phyloP scores from a whole-genome alignment of 2,113 vertebrate species.

The Barbus barbus region DNA sequence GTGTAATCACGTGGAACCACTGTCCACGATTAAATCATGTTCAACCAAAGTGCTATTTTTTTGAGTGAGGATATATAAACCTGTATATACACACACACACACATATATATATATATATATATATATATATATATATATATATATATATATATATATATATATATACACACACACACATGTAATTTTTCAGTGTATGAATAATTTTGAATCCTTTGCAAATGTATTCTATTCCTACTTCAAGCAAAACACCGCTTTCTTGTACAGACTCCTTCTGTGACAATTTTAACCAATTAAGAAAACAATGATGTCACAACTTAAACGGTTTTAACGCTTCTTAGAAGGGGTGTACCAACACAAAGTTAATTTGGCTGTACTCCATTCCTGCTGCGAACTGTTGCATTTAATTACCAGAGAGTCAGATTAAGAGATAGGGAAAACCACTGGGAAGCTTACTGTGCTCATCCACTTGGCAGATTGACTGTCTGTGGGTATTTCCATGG shows the following conservation, averaged over 20 bases:
- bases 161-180: too few relatives aligned
- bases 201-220: not conserved
- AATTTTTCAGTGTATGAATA: too few relatives aligned
- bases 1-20: too few relatives aligned
- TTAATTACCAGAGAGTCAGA: not conserved
- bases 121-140: too few relatives aligned
- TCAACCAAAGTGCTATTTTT: too few relatives aligned
- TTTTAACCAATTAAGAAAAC: not conserved
- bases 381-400: not conserved
- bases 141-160: too few relatives aligned
- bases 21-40: too few relatives aligned
- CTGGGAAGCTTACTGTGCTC: not conserved
- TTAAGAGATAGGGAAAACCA: not conserved
- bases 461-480: slow-evolving; percentile 4
- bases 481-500: slow-evolving; percentile 15
- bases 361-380: not conserved
- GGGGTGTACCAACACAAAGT: not conserved
- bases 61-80: too few relatives aligned
- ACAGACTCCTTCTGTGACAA: not conserved
- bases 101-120: too few relatives aligned
- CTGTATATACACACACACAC: too few relatives aligned
- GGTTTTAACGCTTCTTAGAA: not conserved
- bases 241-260: not conserved
- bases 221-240: not conserved
- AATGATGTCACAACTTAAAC: not conserved